phyloP scores from a whole-genome alignment of 2,113 vertebrate species.

The Neoarius graeffei region DNA sequence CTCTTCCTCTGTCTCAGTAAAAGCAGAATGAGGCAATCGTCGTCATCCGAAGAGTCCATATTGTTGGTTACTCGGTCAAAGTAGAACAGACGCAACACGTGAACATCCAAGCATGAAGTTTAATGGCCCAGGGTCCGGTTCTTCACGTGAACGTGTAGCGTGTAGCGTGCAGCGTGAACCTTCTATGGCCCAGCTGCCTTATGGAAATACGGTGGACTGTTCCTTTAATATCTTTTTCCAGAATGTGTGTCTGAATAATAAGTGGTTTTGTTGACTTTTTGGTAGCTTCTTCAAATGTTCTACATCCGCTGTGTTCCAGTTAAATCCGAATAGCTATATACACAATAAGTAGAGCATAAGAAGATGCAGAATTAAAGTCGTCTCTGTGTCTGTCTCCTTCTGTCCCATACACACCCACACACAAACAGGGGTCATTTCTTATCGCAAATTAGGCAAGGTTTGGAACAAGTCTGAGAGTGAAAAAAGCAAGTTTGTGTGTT shows the following conservation, averaged over 20 bases:
- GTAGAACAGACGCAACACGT: no score
- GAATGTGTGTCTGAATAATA: background rate
- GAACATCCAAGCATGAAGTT: no score
- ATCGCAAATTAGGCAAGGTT: background rate
- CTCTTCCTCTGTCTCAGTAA: no score
- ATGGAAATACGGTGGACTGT: no score
- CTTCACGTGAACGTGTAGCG: no score
- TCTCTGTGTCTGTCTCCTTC: no score
- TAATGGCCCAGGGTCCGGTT: no score
- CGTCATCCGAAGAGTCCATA: no score
- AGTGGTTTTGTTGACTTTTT: background rate
- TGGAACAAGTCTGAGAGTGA: background rate
- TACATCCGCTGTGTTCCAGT: background rate
- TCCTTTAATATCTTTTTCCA: background rate
- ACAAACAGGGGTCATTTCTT: background rate
- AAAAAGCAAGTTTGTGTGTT: background rate
- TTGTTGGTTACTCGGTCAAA: no score
- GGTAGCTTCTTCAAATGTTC: background rate
- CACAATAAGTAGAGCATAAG: background rate
- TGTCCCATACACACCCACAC: background rate
- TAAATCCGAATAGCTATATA: background rate
- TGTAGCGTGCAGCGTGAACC: no score
- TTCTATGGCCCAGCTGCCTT: no score
- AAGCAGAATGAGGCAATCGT: no score
- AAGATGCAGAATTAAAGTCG: background rate